phyloP scores from a whole-genome alignment of 92 coral and sea anemone species.

The Pocillopora meandrina region DNA sequence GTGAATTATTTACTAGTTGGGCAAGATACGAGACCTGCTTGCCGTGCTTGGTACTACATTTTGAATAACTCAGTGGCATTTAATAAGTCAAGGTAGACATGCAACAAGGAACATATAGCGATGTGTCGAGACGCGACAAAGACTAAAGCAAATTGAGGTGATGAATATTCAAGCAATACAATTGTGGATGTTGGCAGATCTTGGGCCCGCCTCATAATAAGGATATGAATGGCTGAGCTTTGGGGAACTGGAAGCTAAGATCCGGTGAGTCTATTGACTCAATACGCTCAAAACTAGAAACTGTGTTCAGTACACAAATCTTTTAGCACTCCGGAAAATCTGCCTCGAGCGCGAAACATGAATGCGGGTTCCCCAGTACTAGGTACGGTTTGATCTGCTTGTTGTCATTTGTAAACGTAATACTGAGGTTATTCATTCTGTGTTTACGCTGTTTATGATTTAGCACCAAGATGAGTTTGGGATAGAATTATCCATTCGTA shows the following conservation, averaged over 20 bases:
- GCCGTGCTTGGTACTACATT: slow-evolving; percentile 9
- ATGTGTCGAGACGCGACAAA: slow-evolving; percentile 32
- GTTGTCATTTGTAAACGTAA: slow-evolving; percentile 34
- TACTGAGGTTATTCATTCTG: slow-evolving; percentile 1
- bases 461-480: slow-evolving; percentile 21
- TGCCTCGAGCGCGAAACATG: slow-evolving; percentile 42
- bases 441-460: slow-evolving; percentile 10
- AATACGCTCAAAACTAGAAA: slow-evolving; percentile 47
- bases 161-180: slow-evolving; percentile 75
- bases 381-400: slow-evolving; percentile 33
- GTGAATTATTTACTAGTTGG: slow-evolving; percentile 37
- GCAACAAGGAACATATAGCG: slow-evolving; percentile 27
- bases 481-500: not conserved
- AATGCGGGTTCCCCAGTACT: slow-evolving; percentile 33
- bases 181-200: slow-evolving; percentile 69
- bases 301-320: slow-evolving; percentile 42
- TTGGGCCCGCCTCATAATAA: slow-evolving; percentile 68
- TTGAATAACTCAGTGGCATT: slow-evolving; percentile 18
- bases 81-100: slow-evolving; percentile 21
- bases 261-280: slow-evolving; percentile 75
- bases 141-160: slow-evolving; percentile 49
- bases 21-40: slow-evolving; percentile 5
- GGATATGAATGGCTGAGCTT: slow-evolving; percentile 41
- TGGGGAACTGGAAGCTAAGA: slow-evolving; percentile 67
- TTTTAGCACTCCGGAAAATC: slow-evolving; percentile 45